Percentiles rank a stretch among this genome's conserved stretches.
Evolutionary conservation across 2,888 invertebrate species (phyloP).

Genomic region (Eucera pruinosa): DNA sequence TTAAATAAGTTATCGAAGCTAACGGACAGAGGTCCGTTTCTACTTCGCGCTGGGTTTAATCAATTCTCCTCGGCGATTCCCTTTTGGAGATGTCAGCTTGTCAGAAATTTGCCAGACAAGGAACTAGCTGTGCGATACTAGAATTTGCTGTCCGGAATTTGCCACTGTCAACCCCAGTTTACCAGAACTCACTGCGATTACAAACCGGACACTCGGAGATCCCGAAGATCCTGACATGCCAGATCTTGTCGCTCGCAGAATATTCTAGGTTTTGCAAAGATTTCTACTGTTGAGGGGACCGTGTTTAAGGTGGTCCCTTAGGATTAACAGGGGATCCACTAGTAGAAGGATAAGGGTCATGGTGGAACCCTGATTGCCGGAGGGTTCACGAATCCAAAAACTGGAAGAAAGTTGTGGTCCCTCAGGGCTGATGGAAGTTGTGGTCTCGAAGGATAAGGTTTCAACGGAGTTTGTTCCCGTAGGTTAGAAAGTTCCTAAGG

Average conservation of each 20-base stretch:
- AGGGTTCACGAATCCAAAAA: slow-evolving; percentile 3
- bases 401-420: not conserved
- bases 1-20: slow-evolving; percentile 19
- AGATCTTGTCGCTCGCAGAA: slow-evolving; percentile 4
- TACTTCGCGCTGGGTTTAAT: slow-evolving; percentile 2
- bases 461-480: not conserved
- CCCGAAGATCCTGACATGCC: not conserved
- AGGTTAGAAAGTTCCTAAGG: not conserved
- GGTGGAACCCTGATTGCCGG: not conserved
- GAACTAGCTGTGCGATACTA: not conserved
- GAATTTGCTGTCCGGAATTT: no score
- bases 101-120: slow-evolving; percentile 27
- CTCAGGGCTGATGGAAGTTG: not conserved
- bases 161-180: slow-evolving; percentile 18
- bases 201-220: slow-evolving; percentile 19
- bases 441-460: not conserved
- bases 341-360: not conserved
- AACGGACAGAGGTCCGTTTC: slow-evolving; percentile 19
- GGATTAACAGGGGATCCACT: slow-evolving; percentile 4
- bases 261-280: not conserved
- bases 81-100: slow-evolving; percentile 23
- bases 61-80: slow-evolving; percentile 18
- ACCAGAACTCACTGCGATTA: not conserved
- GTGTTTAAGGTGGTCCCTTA: not conserved
- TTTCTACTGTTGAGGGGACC: not conserved